These are phyloP conservation scores for Papilio polyxenes DNA, from an alignment of 1,140 invertebrate genomes.

Conservation along the genomic window DNA sequence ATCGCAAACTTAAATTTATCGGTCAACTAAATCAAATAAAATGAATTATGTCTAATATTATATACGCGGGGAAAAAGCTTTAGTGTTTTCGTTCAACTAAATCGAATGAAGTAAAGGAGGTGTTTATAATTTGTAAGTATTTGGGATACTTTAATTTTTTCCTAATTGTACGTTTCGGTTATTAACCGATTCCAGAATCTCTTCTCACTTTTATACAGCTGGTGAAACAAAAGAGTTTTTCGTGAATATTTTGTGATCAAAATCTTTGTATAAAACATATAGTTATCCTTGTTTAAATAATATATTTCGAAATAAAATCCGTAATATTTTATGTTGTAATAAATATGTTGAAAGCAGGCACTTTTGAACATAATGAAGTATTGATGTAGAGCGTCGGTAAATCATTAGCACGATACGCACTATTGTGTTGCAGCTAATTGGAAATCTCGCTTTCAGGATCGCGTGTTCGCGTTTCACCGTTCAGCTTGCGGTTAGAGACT, in stretches of 20 bases:
- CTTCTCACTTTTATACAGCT: no score
- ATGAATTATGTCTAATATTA: not conserved
- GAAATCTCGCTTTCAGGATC: constrained; percentile 23
- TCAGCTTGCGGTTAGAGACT: not conserved
- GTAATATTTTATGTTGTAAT: not conserved
- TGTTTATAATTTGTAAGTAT: no score
- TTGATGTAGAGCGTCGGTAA: constrained; percentile 10
- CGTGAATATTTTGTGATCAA: no score
- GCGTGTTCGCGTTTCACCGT: not conserved
- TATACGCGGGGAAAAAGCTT: no score
- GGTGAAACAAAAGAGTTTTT: no score
- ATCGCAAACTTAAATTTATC: not conserved
- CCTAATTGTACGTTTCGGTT: no score
- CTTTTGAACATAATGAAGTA: constrained; percentile 9
- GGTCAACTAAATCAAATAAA: not conserved
- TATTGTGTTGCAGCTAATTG: constrained; percentile 26
- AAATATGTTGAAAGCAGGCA: constrained; percentile 9
- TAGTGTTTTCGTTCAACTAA: no score
- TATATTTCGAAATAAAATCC: not conserved
- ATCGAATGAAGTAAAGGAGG: no score
- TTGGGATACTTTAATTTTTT: no score
- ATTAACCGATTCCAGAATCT: no score
- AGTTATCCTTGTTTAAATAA: not conserved
- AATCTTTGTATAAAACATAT: no score
- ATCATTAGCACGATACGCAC: not conserved